Base-by-base conservation (phyloP, 1,140 invertebrate species). In the Cyrtorhinus lividipennis region DNA sequence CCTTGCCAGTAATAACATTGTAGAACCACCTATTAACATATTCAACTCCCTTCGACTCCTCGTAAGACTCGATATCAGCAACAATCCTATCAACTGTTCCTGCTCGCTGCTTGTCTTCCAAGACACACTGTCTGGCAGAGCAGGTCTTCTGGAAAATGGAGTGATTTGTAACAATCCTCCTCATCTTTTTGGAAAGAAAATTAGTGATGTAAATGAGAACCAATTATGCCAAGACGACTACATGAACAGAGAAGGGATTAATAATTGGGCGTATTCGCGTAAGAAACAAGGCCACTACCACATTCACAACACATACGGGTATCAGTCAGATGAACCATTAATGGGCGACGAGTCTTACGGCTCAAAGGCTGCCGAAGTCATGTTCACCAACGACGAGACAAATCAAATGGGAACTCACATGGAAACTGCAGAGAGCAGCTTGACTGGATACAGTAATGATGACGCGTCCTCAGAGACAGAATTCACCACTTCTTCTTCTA, bases 81-180 rank as follows among this genome's bases (percentile, higher is more conserved):
- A 65, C 15, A 70, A 70, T 53, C 67, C 67, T 1, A 62, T 70
- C 23, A 68, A 70, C 59, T 70, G 69, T 62, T 66, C 67, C n/a
- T 70, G 69, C 46, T 46, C 57, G 38, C 61, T 70, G 20, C 27
- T 70, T 26, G 59, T 66, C 23, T 53, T 70, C 20, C 67, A 70
- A 61, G 67, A 69, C 58, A 64, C 64, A 62, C 61, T 70, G 15
- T 70, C 69, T 8, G 66, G 66, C 10, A 26, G 56, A 44, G 67
- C 63, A 15, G 48, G 65, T 2, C 61, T 66, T 18, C 67, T 70
- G 26, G 65, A 66, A 57, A 66, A 67, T 24, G 65, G 65, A 18
- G 61, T 69, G 1, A 62, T 62, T 22, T 70, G 69, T 66, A 13
- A 38, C 3, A 63, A 58, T 38, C 69, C 69, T 15, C 12, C 57